These are phyloP conservation scores for Amphimedon queenslandica DNA, from an alignment of 37 sponge, comb jelly and placozoan genomes.

Conservation along the genomic window DNA sequence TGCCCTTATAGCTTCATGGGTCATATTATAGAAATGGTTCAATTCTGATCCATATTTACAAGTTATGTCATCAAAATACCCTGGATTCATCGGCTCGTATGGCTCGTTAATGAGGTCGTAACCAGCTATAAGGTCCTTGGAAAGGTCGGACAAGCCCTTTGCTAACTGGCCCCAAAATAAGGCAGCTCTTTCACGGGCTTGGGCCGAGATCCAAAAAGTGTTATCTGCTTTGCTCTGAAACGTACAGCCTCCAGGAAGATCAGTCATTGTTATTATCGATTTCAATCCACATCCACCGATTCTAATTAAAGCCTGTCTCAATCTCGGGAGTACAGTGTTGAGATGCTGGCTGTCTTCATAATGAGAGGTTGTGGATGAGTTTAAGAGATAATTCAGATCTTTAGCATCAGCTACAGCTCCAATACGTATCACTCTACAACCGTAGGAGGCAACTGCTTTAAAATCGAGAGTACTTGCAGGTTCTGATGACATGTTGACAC, in stretches of 20 bases:
- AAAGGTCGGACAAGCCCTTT: slow-evolving; percentile 5
- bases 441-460: slow-evolving; percentile 29
- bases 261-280: slow-evolving; percentile 30
- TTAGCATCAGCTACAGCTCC: slow-evolving; percentile 49
- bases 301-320: slow-evolving; percentile 3
- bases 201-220: slow-evolving; percentile 2
- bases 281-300: slow-evolving; percentile 16
- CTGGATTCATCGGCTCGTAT: slow-evolving; percentile 11
- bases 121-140: slow-evolving; percentile 18
- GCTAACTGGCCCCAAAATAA: slow-evolving; percentile 42
- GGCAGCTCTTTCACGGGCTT: slow-evolving; percentile 4
- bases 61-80: slow-evolving; percentile 26
- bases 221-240: slow-evolving; percentile 5
- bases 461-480: slow-evolving; percentile 41
- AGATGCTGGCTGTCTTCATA: slow-evolving; percentile 28
- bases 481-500: slow-evolving; percentile 45
- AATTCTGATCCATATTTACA: slow-evolving; percentile 2
- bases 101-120: slow-evolving; percentile 65
- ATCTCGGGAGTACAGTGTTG: slow-evolving; percentile 4
- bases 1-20: slow-evolving; percentile 17
- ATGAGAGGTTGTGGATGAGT: background rate
- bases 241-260: slow-evolving; percentile 35
- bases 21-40: slow-evolving; percentile 16
- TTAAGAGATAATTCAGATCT: slow-evolving; percentile 38
- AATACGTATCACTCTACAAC: slow-evolving; percentile 37